Percentiles rank a stretch among this genome's conserved stretches.
Conservation (phyloP, 2,888 invertebrate species). For the Lacanobia wlatinum region DNA sequence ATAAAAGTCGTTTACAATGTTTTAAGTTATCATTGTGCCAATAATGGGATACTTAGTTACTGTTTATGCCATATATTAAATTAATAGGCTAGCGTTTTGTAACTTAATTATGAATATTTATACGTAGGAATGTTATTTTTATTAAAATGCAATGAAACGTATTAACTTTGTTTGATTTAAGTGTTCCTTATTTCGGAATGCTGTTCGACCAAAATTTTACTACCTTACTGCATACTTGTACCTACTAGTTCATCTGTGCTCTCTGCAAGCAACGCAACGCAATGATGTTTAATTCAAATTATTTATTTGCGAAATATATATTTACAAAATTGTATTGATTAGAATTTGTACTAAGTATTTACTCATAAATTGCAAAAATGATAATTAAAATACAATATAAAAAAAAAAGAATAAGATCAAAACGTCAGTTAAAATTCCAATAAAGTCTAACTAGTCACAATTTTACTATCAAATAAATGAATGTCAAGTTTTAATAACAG, state of each 20-base stretch:
- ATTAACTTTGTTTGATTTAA: constrained; percentile 34
- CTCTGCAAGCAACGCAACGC: too few species aligned
- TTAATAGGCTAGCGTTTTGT: constrained; percentile 80
- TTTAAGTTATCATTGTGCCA: constrained; percentile 75
- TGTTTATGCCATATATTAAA: constrained; percentile 69
- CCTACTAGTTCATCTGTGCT: neutral
- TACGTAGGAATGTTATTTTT: constrained; percentile 86
- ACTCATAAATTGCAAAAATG: too few species aligned
- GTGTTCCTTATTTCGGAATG: neutral
- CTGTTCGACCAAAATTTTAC: neutral
- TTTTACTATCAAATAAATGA: too few species aligned
- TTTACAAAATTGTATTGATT: too few species aligned
- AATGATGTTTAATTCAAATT: neutral
- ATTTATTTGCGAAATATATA: too few species aligned
- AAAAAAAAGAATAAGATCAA: too few species aligned
- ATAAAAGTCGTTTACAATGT: constrained; percentile 36
- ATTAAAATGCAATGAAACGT: constrained; percentile 80
- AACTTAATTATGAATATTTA: constrained; percentile 81
- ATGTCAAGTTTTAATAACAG: too few species aligned
- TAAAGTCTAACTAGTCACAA: too few species aligned
- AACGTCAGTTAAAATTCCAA: too few species aligned
- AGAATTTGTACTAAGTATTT: too few species aligned
- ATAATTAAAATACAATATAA: too few species aligned
- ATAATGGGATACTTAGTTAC: constrained; percentile 76
- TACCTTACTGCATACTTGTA: neutral